Percentiles rank a stretch among this genome's conserved stretches.
These are phyloP conservation scores for Polietes domitor DNA, from an alignment of 2,888 invertebrate genomes.

Conservation along the genomic window DNA sequence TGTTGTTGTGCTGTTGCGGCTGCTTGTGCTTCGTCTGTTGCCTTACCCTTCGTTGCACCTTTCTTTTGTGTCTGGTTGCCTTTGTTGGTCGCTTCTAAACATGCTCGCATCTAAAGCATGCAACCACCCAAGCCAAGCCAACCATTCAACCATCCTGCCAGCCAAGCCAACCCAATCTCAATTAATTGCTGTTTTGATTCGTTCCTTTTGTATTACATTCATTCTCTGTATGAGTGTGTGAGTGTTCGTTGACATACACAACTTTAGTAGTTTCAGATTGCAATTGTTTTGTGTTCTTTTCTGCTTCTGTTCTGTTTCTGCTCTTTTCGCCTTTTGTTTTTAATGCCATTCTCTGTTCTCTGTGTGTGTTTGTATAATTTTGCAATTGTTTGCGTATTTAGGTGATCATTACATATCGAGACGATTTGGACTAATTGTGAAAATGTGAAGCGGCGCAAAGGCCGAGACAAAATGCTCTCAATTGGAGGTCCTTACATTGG, in stretches of 20 bases:
- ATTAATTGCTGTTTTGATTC: slow-evolving; percentile 52
- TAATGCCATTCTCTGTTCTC: background rate
- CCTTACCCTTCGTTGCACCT: slow-evolving; percentile 35
- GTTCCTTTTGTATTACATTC: slow-evolving; percentile 32
- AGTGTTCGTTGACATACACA: slow-evolving; percentile 26
- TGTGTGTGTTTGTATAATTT: slow-evolving; percentile 9
- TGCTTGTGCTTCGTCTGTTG: slow-evolving; percentile 18
- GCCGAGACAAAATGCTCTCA: background rate
- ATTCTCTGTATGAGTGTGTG: background rate
- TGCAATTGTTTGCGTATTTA: slow-evolving; percentile 24
- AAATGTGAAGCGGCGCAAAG: background rate
- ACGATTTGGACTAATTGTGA: slow-evolving; percentile 21
- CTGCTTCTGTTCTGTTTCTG: background rate
- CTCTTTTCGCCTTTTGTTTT: slow-evolving; percentile 6
- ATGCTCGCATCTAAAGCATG: slow-evolving; percentile 21
- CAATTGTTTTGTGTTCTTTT: slow-evolving; percentile 12
- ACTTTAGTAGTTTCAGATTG: slow-evolving; percentile 23
- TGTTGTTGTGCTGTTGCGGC: slow-evolving; percentile 26
- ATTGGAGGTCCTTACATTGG: background rate
- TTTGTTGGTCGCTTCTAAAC: slow-evolving; percentile 33
- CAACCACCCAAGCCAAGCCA: background rate
- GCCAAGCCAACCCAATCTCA: slow-evolving; percentile 45
- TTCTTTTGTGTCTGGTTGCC: slow-evolving; percentile 58
- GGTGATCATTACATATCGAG: slow-evolving; percentile 32
- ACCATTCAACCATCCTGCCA: slow-evolving; percentile 2